Evolutionary conservation across 2,113 vertebrate genomes (phyloP), one percentile per base, ranked within the genome.

Genomic region (Cyanoderma ruficeps): DNA sequence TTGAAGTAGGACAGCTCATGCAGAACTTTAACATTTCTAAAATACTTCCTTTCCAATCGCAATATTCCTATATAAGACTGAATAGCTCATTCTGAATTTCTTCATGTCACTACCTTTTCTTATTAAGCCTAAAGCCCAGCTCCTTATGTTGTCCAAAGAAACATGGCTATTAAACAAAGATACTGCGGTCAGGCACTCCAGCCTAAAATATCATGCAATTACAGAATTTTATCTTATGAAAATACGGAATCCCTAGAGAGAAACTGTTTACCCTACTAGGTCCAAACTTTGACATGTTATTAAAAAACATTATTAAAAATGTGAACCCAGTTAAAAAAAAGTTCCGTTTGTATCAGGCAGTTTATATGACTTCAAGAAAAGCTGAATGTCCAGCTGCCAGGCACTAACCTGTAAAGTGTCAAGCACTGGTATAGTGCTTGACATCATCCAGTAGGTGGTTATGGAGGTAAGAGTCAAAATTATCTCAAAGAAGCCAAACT

Each of bases 131-230:
- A 61, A 83, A 91, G 10, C 19, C 13, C 16, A 76, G 49, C 10
- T 93, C 75, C 67, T 90, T 77, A 64, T 27, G 42, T 22, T 87
- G 46, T 63, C 67, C 87, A 80, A 79, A 96, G 57, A 91, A 94
- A 79, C 28, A 79, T 0, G 25, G 22, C 69, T 87, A 87, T 91
- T 84, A 84, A 89, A 93, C n/a, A 96, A 96, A 94, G 65, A 89
- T 72, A 78, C 53, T 93, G 74, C 1, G 11, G 74, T 79, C 69
- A 64, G 61, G 53, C 37, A 60, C 61, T 68, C n/a, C 47, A 72
- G 46, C n/a, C 69, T 89, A 69, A 93, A 87, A 87, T 79, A 82
- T 9, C 27, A 68, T 8, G 23, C 24, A 87, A 49, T 82, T 72
- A 71, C 0, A 68, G 49, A 42, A 93, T 84, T 92, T 87, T 57